Evolutionary conservation across 2,888 invertebrate genomes (phyloP).

Genomic region (Rhaphigaster nebulosa): DNA sequence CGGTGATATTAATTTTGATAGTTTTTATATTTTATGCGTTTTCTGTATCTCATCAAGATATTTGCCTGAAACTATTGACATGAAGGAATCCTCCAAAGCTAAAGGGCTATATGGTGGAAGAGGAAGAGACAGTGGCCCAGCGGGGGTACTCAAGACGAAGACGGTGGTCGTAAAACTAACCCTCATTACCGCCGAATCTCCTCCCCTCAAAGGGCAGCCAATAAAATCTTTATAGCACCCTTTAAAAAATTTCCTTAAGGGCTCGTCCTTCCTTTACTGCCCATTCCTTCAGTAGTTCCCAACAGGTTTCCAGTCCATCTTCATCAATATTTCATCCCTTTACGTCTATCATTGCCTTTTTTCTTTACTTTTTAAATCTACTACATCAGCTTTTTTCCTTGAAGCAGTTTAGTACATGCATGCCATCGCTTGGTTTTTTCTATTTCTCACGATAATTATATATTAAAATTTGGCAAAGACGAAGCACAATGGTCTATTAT

Average conservation of each 20-base stretch:
- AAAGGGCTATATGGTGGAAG: background rate
- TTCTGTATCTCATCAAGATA: background rate
- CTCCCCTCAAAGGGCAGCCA: background rate
- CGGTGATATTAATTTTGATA: background rate
- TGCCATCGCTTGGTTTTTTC: background rate
- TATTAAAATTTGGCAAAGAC: no score
- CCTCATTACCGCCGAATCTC: conserved; percentile 26
- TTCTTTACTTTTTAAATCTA: background rate
- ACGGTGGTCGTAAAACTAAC: background rate
- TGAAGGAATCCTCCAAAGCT: background rate
- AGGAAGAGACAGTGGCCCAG: background rate
- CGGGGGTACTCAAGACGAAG: background rate
- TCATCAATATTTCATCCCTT: conserved; percentile 11
- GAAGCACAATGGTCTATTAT: no score
- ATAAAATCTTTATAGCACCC: conserved; percentile 53
- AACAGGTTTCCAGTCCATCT: background rate
- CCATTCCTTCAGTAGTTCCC: conserved; percentile 39
- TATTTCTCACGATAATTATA: background rate
- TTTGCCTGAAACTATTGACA: background rate
- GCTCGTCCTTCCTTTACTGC: conserved; percentile 37
- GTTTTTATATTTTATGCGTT: background rate
- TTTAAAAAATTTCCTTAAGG: conserved; percentile 51
- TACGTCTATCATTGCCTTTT: background rate
- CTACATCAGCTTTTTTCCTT: background rate
- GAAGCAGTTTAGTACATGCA: background rate